Base-by-base conservation (phyloP, 2,797 vertebrate species). In the Acrossocheilus fasciatus region DNA sequence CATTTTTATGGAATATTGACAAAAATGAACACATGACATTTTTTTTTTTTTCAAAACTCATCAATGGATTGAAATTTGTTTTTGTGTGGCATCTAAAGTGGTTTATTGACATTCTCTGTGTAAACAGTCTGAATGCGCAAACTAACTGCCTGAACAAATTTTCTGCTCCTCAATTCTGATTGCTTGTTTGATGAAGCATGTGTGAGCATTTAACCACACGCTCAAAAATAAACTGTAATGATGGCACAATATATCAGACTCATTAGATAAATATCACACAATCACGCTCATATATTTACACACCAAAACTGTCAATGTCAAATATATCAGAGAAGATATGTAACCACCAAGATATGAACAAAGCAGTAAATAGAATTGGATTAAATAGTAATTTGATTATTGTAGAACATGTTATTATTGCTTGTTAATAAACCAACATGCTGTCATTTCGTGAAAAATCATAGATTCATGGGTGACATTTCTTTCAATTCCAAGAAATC, bases 131-230 rank as follows among this genome's bases (percentile, higher is more conserved):
- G 80, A 70, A 79, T 69, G 57, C 41, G n/a, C 23, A 66, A 59
- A 70, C 83, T 70, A 82, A 76, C 47, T 39, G 50, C 57, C 70
- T 68, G 50, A 84, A 75, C 83, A 86, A 8, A 23, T 69, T 75
- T 86, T 89, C 45, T 73, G 72, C 76, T 70, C 78, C 54, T 83
- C 66, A 86, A 47, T 85, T 85, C 8, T 78, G 82, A 85, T 87
- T 80, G 82, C 81, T 89, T 88, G 87, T 84, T 89, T 91, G 86
- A 81, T 86, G 81, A 88, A 87, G 77, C 82, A 52, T 72, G 26
- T 73, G 81, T 45, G 84, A 87, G 70, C 54, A 79, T 78, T 81
- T 68, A 54, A 70, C n/a, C 23, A 66, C 73, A 81, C 52, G 72
- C 83, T 82, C 26, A 23, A 72, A 75, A 81, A 52, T 26, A 52